Percentiles rank a stretch among this genome's conserved stretches.
phyloP scores from a whole-genome alignment of 2,888 invertebrate genomes.

The Andrena camellia region DNA sequence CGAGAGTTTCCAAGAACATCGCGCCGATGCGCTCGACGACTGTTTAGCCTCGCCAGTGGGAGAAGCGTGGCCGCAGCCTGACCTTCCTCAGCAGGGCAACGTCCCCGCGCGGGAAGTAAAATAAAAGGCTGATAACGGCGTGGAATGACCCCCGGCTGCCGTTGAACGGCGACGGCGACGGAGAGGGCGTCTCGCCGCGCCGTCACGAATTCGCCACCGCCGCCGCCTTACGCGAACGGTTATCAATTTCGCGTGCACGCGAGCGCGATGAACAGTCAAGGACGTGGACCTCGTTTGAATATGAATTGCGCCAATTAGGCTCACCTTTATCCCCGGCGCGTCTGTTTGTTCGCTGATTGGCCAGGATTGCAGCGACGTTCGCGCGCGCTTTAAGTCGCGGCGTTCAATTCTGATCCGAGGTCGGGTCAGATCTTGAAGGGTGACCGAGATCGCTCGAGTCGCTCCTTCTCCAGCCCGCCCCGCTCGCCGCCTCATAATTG shows the following conservation, averaged over 20 bases:
- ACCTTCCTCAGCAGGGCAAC: conserved; percentile 50
- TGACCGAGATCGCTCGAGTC: conserved; percentile 56
- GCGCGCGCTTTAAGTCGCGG: conserved; percentile 63
- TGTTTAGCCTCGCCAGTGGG: conserved; percentile 10
- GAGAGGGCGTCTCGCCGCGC: neutral
- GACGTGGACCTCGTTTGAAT: conserved; percentile 82
- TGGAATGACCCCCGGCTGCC: conserved; percentile 39
- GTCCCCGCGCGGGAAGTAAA: conserved; percentile 29
- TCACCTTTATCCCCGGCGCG: conserved; percentile 82
- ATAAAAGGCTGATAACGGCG: conserved; percentile 51
- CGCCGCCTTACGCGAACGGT: conserved; percentile 61
- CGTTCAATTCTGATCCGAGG: conserved; percentile 70
- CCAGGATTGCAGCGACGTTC: conserved; percentile 75
- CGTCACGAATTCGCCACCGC: conserved; percentile 27
- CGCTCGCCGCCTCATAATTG: conserved; percentile 29
- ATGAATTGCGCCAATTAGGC: conserved; percentile 83
- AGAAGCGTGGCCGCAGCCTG: conserved; percentile 28
- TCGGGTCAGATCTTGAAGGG: conserved; percentile 71
- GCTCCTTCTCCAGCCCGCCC: neutral
- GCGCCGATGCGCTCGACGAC: neutral
- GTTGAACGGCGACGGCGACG: conserved; percentile 7
- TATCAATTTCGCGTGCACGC: conserved; percentile 70
- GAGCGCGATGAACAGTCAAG: conserved; percentile 75
- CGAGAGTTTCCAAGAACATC: conserved; percentile 13
- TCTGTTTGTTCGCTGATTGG: conserved; percentile 83